Evolutionary conservation across 2,797 vertebrate genomes (phyloP).

Genomic region (Enteromius argenteus): DNA sequence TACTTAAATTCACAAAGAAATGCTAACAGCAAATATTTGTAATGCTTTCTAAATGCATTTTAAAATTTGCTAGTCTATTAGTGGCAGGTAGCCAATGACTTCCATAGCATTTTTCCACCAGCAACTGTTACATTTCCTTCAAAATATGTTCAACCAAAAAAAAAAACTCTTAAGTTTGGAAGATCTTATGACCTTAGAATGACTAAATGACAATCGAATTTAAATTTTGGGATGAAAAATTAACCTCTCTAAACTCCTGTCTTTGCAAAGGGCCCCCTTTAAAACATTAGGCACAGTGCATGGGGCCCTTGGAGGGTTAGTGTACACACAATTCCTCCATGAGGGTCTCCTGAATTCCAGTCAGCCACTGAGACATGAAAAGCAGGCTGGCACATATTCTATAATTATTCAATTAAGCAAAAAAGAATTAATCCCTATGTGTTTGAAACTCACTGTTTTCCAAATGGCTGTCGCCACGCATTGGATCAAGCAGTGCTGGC

Average conservation of each 20-base stretch:
- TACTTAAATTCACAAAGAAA: not conserved
- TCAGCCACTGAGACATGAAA: slow-evolving; percentile 40
- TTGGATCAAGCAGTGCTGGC: slow-evolving; percentile 42
- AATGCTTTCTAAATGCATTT: not conserved
- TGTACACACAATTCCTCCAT: slow-evolving; percentile 11
- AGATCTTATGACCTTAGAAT: not conserved
- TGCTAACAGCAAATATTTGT: not conserved
- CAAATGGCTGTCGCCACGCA: slow-evolving; percentile 44
- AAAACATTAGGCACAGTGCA: not conserved
- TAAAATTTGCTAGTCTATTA: not conserved
- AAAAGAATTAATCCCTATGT: slow-evolving; percentile 50
- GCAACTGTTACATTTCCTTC: not conserved
- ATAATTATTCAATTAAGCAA: slow-evolving; percentile 54
- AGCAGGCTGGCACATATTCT: slow-evolving; percentile 38
- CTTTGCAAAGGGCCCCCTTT: not conserved
- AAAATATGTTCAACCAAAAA: not conserved
- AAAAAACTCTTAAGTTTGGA: not conserved
- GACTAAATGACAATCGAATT: not conserved
- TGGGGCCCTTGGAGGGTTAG: not conserved
- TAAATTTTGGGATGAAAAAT: not conserved
- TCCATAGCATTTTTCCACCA: too few species aligned
- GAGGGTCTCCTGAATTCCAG: slow-evolving; percentile 29
- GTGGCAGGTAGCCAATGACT: too few species aligned
- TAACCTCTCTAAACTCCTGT: not conserved
- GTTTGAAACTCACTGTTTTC: slow-evolving; percentile 51